Conservation (phyloP, 2,888 invertebrate genomes). For the Dasypolia templi region DNA sequence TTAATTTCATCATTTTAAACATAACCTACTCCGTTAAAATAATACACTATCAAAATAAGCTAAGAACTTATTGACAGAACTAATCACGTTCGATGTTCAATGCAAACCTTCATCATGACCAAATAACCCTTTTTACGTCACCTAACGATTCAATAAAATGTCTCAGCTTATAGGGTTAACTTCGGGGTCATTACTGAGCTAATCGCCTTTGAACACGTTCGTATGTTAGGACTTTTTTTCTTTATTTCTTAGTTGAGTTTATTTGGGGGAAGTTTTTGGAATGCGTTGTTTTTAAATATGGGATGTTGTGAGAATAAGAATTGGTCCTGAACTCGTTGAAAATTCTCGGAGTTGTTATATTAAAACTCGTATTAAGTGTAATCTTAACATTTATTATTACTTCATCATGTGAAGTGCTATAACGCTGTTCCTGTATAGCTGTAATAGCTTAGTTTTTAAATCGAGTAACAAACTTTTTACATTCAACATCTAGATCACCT, state of each 20-base stretch:
- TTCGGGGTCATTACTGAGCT: constrained; percentile 43
- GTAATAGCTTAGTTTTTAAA: no score
- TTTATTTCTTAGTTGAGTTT: constrained; percentile 8
- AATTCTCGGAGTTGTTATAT: background rate
- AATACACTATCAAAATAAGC: background rate
- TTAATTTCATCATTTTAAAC: background rate
- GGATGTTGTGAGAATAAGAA: background rate
- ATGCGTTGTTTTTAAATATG: background rate
- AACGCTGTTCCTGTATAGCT: no score
- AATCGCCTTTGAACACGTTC: constrained; percentile 32
- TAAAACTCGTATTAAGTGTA: background rate
- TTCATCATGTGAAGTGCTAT: background rate
- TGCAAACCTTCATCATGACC: constrained; percentile 57
- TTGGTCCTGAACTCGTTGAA: background rate
- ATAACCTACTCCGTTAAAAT: background rate
- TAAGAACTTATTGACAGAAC: constrained; percentile 18
- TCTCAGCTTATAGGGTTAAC: constrained; percentile 49
- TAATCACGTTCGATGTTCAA: constrained; percentile 48
- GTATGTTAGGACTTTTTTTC: background rate
- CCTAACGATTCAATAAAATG: constrained; percentile 51
- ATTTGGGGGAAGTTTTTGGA: background rate
- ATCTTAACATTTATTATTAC: background rate
- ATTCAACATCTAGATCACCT: background rate
- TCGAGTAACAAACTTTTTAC: background rate
- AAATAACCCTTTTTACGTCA: constrained; percentile 58